These are phyloP conservation scores for Gallinago solitaria DNA, from an alignment of 2,797 vertebrate genomes.

Conservation along the genomic window DNA sequence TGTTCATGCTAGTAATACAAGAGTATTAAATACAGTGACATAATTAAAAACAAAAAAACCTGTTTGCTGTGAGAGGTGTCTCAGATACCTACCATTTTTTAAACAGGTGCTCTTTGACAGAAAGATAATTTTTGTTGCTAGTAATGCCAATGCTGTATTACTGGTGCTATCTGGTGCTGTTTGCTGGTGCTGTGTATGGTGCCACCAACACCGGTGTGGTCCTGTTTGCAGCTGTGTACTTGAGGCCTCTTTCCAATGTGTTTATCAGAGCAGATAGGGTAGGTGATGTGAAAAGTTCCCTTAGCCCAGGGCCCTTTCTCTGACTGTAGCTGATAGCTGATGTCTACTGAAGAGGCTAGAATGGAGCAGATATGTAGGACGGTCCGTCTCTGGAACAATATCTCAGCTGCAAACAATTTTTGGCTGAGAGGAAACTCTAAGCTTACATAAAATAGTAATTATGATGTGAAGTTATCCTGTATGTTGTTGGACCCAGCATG, in stretches of 20 bases:
- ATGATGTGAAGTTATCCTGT: background rate
- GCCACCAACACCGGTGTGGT: background rate
- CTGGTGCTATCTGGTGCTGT: background rate
- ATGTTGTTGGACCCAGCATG: background rate
- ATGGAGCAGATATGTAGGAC: background rate
- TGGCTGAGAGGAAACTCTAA: background rate
- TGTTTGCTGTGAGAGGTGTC: background rate
- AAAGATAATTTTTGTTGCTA: background rate
- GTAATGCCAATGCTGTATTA: background rate
- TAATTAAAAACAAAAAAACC: background rate
- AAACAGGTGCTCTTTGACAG: background rate
- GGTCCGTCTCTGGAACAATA: background rate
- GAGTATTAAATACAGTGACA: background rate
- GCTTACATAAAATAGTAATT: background rate
- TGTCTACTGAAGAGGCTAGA: background rate
- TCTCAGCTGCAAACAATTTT: background rate
- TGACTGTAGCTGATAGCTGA: accelerated
- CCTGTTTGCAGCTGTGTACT: accelerated
- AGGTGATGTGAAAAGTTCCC: background rate
- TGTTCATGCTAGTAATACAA: accelerated
- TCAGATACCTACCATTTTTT: background rate
- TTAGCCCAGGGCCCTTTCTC: background rate
- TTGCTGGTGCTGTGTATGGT: background rate
- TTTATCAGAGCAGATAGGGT: background rate
- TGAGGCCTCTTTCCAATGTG: background rate